phyloP scores from a whole-genome alignment of 2,113 vertebrate genomes.

The Macroglossus sobrinus region DNA sequence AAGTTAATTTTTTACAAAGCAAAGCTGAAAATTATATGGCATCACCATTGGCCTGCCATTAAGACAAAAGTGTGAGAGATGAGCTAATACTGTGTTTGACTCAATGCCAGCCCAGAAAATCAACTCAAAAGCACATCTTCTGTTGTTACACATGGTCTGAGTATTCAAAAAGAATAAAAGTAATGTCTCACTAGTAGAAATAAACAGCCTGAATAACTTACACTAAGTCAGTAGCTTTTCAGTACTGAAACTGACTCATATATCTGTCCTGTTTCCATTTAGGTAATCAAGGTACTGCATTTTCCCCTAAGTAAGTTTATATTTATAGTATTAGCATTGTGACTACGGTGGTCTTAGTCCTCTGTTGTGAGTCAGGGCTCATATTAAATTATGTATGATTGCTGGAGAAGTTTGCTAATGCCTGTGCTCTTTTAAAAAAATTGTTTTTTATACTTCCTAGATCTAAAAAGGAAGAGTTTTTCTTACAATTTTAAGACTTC shows the following conservation, averaged over 20 bases:
- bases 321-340: not conserved
- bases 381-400: not conserved
- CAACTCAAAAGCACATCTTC: not conserved
- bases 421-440: not conserved
- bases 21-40: not conserved
- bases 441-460: not conserved
- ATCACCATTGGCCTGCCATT: not conserved
- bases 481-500: not conserved
- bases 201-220: not conserved
- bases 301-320: not conserved
- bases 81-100: not conserved
- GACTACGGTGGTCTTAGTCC: not conserved
- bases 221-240: not conserved
- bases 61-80: not conserved
- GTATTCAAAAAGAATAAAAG: not conserved
- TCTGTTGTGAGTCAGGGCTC: not conserved
- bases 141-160: not conserved
- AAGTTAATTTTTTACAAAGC: conserved; percentile 19
- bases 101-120: not conserved
- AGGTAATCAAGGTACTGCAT: not conserved
- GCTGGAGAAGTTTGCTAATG: not conserved
- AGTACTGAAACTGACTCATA: not conserved
- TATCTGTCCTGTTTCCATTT: not conserved
- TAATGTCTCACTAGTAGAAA: not conserved
- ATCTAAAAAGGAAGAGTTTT: not conserved